phyloP scores from a whole-genome alignment of 2,888 invertebrate species.

The Acleris laterana region DNA sequence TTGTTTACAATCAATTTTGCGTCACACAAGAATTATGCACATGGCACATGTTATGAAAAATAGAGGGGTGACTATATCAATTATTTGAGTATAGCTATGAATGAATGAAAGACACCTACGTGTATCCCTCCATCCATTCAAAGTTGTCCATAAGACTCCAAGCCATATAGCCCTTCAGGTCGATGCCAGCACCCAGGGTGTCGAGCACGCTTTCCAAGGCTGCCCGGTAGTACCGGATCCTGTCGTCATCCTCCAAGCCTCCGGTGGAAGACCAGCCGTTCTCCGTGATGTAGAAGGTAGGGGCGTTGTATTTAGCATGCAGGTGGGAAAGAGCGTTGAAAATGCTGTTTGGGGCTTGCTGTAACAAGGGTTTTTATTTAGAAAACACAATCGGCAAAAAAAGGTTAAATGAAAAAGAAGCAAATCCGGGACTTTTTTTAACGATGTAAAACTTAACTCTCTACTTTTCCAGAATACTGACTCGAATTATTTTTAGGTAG shows the following conservation, averaged over 20 bases:
- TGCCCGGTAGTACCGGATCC: slow-evolving; percentile 70
- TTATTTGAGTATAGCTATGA: too few relatives aligned
- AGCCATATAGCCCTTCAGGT: slow-evolving; percentile 81
- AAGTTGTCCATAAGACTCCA: slow-evolving; percentile 88
- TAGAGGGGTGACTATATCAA: too few relatives aligned
- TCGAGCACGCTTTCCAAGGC: slow-evolving; percentile 72
- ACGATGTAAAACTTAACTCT: not conserved
- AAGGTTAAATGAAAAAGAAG: not conserved
- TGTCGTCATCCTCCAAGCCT: slow-evolving; percentile 70
- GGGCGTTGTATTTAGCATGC: slow-evolving; percentile 75
- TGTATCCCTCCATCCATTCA: slow-evolving; percentile 85
- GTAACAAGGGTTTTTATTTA: slow-evolving; percentile 36
- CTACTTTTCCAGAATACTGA: not conserved
- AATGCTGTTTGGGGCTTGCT: slow-evolving; percentile 85
- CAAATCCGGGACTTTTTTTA: too few relatives aligned
- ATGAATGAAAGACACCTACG: slow-evolving; percentile 59
- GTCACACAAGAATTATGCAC: too few relatives aligned
- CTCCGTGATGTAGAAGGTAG: slow-evolving; percentile 84
- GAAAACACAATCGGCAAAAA: not conserved
- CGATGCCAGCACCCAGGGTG: slow-evolving; percentile 71
- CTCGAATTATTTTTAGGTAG: too few relatives aligned
- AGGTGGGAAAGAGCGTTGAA: slow-evolving; percentile 80
- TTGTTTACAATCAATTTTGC: too few relatives aligned
- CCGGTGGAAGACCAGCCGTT: slow-evolving; percentile 79
- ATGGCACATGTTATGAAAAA: too few relatives aligned